Conservation (phyloP, 2,113 vertebrate genomes). For the Apaloderma vittatum region DNA sequence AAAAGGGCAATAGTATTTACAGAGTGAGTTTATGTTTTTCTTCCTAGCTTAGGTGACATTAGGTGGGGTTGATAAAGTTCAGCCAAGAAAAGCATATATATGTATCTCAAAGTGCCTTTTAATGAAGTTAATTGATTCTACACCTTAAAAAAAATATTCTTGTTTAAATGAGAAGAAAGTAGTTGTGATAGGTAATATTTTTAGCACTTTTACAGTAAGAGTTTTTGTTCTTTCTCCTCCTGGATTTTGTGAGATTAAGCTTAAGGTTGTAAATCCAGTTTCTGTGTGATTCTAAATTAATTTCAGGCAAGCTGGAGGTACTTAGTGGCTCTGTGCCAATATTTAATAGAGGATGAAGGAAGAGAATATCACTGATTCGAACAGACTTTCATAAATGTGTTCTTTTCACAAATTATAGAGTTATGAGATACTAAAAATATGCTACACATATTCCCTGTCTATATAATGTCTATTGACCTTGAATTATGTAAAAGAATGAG, state of each 20-base stretch:
- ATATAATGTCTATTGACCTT: neutral
- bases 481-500: neutral
- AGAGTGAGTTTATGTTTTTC: constrained; percentile 20
- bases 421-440: neutral
- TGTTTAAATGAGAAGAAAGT: neutral
- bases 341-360: neutral
- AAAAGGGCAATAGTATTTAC: constrained; percentile 22
- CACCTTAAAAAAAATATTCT: neutral
- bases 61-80: neutral
- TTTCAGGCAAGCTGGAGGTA: neutral
- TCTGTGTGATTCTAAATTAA: neutral
- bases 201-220: neutral
- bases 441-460: neutral
- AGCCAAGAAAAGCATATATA: neutral
- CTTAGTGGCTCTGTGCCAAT: neutral
- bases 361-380: neutral
- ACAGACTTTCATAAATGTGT: neutral
- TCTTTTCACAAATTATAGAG: neutral
- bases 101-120: neutral
- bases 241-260: neutral
- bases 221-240: neutral
- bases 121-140: neutral
- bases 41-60: neutral
- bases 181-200: neutral
- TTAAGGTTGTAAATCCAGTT: neutral